Base-by-base conservation (phyloP, 2,797 vertebrate genomes). In the Okamejei kenojei region DNA sequence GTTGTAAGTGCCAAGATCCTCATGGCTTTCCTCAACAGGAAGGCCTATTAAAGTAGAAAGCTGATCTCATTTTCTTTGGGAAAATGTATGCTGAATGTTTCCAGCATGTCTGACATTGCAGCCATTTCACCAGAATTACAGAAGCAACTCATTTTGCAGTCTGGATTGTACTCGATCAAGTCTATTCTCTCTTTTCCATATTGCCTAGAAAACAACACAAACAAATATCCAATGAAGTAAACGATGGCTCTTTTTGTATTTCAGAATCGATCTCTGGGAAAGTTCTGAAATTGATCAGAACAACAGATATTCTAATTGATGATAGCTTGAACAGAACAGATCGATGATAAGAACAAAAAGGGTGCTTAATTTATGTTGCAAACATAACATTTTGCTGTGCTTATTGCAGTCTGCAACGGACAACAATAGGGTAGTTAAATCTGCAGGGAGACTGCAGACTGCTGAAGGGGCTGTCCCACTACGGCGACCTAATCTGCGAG, bases 251-350 rank as follows among this genome's bases (percentile, higher is more conserved):
- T 88, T 35, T 21, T 32, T 86, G 58, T 63, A 65, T 86, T 86
- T 21, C 32, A 88, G 65, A 88, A 19, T 68, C 32, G 63, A 65
- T 19, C 29, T 65, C n/a, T n/a, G 58, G 65, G 23, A 74, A 71
- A 29, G 21, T 74, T 92, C 38, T 76, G 71, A 92, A 92, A 76
- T 54, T 38, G 71, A 15, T 11, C 45, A 23, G 26, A 76, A 23
- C 26, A 76, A n/a, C 58, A 54, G 71, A n/a, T 92, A 76, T 76
- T 76, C 90, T 92, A 71, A 76, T 92, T 92, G 90, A 76, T 92
- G 71, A 76, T 74, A 10, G 13, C 58, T 86, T 76, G 71, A 92
- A 92, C 90, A 92, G 38, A 6, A 35, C 10, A 92, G 90, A 26
- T 92, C 15, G 23, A 71, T 92, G 71, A 74, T 54, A 0, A 76